These are phyloP conservation scores for Melanostigma gelatinosum DNA, from an alignment of 2,113 vertebrate species.

Conservation along the genomic window DNA sequence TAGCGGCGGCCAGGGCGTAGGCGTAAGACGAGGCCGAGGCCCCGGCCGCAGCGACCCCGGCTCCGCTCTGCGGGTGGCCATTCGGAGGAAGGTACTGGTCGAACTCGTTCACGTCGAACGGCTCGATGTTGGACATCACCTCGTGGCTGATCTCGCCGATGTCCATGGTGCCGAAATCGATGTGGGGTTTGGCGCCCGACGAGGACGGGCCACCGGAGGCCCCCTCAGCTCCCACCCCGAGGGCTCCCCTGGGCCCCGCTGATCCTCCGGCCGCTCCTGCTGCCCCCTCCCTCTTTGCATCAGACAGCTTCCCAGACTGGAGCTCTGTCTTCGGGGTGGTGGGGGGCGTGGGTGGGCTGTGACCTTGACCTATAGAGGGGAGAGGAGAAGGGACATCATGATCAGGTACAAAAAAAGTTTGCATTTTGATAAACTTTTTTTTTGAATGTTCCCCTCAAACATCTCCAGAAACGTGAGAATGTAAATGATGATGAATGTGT, in stretches of 20 bases:
- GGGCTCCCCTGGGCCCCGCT: slow-evolving; percentile 84
- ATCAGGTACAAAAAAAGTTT: background rate
- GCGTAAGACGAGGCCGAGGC: slow-evolving; percentile 85
- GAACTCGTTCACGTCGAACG: slow-evolving; percentile 97
- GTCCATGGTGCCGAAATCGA: slow-evolving; percentile 98
- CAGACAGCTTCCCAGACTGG: slow-evolving; percentile 91
- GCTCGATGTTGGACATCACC: slow-evolving; percentile 99
- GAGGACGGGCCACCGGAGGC: slow-evolving; percentile 74
- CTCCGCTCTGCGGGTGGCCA: slow-evolving; percentile 86
- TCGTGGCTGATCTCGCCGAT: slow-evolving; percentile 99
- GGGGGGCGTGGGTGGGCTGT: slow-evolving; percentile 96
- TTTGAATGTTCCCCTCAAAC: background rate
- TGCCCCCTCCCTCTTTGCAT: slow-evolving; percentile 87
- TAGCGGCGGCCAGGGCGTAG: slow-evolving; percentile 93
- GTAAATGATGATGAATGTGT: background rate
- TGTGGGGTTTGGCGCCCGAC: slow-evolving; percentile 90
- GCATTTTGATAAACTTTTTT: background rate
- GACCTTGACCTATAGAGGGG: slow-evolving; percentile 88
- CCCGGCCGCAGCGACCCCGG: slow-evolving; percentile 48
- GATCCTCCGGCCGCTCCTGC: slow-evolving; percentile 68
- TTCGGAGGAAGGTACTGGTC: slow-evolving; percentile 98
- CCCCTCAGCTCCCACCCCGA: slow-evolving; percentile 81
- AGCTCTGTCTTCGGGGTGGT: slow-evolving; percentile 99
- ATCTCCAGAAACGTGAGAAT: background rate
- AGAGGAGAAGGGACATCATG: slow-evolving; percentile 5